Evolutionary conservation across 2,113 vertebrate species (phyloP).

Genomic region (Hepsetus odoe): DNA sequence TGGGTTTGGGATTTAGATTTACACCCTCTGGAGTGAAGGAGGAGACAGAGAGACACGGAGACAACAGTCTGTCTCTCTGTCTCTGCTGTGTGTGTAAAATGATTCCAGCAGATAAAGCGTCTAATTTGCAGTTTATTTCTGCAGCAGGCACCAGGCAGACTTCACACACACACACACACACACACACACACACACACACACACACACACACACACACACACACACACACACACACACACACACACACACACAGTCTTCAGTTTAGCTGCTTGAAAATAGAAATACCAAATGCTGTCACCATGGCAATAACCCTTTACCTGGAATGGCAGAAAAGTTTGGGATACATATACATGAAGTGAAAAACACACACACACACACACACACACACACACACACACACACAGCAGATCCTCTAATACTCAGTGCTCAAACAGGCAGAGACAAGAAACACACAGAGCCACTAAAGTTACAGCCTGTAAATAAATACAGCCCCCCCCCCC

Average conservation of each 20-base stretch:
- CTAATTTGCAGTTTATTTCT: constrained; percentile 74
- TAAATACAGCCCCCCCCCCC: too few relatives aligned
- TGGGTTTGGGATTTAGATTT: too few relatives aligned
- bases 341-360: too few relatives aligned
- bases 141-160: constrained; percentile 75
- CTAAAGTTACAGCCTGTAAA: too few relatives aligned
- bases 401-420: too few relatives aligned
- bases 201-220: constrained; percentile 32
- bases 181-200: constrained; percentile 12
- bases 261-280: constrained; percentile 52
- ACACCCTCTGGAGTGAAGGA: too few relatives aligned
- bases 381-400: too few relatives aligned
- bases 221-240: constrained; percentile 40
- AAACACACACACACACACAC: too few relatives aligned
- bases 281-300: constrained; percentile 73
- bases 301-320: constrained; percentile 75
- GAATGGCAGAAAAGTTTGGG: constrained; percentile 60
- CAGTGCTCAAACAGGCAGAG: too few relatives aligned
- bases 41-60: background rate
- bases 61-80: background rate
- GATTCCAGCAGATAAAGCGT: constrained; percentile 68
- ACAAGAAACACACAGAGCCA: too few relatives aligned
- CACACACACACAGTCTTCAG: constrained; percentile 38
- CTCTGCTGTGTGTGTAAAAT: constrained; percentile 60
- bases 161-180: constrained; percentile 52